Evolutionary conservation across 2,888 invertebrate genomes (phyloP).

Genomic region (Spodoptera picta): DNA sequence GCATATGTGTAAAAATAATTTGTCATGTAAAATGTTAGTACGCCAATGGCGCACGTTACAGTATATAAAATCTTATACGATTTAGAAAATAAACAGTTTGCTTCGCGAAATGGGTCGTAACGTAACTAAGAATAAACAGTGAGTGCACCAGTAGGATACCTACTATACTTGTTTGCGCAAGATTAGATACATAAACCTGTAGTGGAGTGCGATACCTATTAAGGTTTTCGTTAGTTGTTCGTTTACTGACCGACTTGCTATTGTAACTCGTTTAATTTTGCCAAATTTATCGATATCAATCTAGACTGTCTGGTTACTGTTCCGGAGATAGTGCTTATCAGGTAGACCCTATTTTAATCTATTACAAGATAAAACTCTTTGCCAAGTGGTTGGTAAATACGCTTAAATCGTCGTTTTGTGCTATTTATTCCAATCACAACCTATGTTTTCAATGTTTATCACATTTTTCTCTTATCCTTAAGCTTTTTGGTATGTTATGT

Average conservation of each 20-base stretch:
- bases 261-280: conserved; percentile 37
- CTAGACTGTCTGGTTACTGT: conserved; percentile 55
- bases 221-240: conserved; percentile 58
- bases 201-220: conserved; percentile 62
- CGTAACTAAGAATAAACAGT: conserved; percentile 78
- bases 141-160: conserved; percentile 63
- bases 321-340: conserved; percentile 49
- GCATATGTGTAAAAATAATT: conserved; percentile 4
- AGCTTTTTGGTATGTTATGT: no score
- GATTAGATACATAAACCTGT: conserved; percentile 78
- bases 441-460: no score
- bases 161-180: conserved; percentile 73
- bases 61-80: conserved; percentile 63
- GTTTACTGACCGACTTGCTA: conserved; percentile 55
- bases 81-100: conserved; percentile 68
- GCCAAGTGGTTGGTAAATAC: conserved; percentile 19
- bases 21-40: conserved; percentile 26
- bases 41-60: conserved; percentile 21
- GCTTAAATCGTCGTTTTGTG: not conserved
- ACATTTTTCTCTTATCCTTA: no score
- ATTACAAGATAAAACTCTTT: conserved; percentile 31
- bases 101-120: conserved; percentile 71
- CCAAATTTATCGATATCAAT: conserved; percentile 59
- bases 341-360: conserved; percentile 35
- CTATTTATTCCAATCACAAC: not conserved